phyloP scores from a whole-genome alignment of 2,888 invertebrate genomes.

The Xanthorhoe designata region DNA sequence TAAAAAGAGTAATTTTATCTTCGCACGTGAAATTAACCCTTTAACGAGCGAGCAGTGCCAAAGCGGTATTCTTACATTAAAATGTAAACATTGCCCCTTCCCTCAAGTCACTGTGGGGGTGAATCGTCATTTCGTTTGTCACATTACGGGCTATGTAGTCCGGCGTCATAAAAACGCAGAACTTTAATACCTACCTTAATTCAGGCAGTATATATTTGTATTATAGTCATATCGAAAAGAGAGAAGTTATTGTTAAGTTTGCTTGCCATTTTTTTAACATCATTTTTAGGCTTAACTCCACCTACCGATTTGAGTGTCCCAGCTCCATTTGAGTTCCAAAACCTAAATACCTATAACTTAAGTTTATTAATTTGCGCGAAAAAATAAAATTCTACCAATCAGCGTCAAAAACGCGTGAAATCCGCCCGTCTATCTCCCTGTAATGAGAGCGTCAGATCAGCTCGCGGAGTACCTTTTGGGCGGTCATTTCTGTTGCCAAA shows the following conservation, averaged over 20 bases:
- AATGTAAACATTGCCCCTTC: conserved; percentile 80
- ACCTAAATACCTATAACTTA: too few relatives aligned
- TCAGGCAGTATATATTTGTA: too few relatives aligned
- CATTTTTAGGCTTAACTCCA: too few relatives aligned
- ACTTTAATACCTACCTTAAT: background rate
- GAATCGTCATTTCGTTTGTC: conserved; percentile 76
- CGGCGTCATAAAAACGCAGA: conserved; percentile 53
- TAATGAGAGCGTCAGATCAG: conserved; percentile 75
- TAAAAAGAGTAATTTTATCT: conserved; percentile 69
- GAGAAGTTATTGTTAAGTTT: too few relatives aligned
- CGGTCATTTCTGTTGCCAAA: conserved; percentile 81
- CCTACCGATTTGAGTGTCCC: too few relatives aligned
- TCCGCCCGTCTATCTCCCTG: conserved; percentile 55
- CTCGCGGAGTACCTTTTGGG: conserved; percentile 76
- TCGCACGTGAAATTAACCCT: conserved; percentile 71
- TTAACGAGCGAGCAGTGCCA: conserved; percentile 68
- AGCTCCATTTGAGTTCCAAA: too few relatives aligned
- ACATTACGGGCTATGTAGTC: conserved; percentile 58
- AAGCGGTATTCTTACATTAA: conserved; percentile 78
- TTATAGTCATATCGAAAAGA: too few relatives aligned
- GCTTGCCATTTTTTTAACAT: too few relatives aligned
- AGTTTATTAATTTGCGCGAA: too few relatives aligned
- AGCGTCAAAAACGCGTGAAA: conserved; percentile 39
- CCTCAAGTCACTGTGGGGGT: conserved; percentile 67
- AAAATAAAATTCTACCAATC: background rate